Evolutionary conservation across 2,113 vertebrate genomes (phyloP), one percentile per base, ranked within the genome.

Genomic region (Xiphophorus maculatus): DNA sequence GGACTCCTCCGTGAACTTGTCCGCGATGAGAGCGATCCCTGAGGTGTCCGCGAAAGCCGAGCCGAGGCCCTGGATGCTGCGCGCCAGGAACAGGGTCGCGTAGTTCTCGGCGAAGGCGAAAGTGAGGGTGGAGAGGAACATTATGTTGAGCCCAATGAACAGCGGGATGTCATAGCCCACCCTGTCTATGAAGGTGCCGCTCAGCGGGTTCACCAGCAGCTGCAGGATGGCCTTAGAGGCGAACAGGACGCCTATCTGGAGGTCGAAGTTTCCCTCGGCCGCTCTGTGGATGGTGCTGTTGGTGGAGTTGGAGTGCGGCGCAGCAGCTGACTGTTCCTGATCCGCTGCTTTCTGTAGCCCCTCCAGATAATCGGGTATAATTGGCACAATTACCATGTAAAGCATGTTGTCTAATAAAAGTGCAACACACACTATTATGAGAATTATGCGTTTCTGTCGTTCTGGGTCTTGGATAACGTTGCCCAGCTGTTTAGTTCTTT

Each of bases 331-430:
- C 33, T 80, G 65, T 66, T 76, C 84, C 28, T 66, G 65, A 37
- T 93, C 89, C 81, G 86, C 90, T 87, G 93, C 86, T 6, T 82
- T 85, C 76, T 93, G 93, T 28, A 94, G 87, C 44, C 76, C 91
- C 74, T 93, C 95, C 71, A 99, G 93, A 90, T 97, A 98, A 86
- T 97, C 94, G 35, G 98, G 98, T 85, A 99, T 95, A 81, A 99
- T 99, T 85, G 98, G 98, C 74, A 99, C 98, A 91, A 99, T 97
- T 30, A 98, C 98, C 98, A 99, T 99, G 82, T 97, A 99, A 42
- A 99, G 95, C 98, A 99, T 99, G 80, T 99, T 99, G 94, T 99
- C 98, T 93, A 99, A 90, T 30, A 99, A 92, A 74, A 99, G 96
- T 29, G 95, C 98, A 74, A 95, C 87, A 72, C 97, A 99, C 40